These are phyloP conservation scores for Drosophila serrata DNA, from an alignment of 1,140 invertebrate genomes.

Conservation along the genomic window DNA sequence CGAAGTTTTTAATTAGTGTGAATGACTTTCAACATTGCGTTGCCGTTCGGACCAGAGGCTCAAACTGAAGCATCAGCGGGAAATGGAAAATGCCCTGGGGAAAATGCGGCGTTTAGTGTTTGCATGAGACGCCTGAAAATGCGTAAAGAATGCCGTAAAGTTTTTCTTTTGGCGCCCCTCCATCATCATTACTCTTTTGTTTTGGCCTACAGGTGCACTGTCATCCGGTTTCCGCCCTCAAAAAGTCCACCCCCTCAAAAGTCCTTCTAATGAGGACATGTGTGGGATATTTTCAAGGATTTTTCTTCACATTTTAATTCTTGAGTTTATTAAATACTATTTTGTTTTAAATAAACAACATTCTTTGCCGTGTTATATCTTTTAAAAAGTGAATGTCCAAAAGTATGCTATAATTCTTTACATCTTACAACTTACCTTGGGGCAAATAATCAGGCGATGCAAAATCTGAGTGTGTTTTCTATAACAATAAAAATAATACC, in stretches of 20 bases:
- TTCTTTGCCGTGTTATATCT: too few species aligned
- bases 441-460: too few species aligned
- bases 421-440: too few species aligned
- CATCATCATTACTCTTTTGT: conserved; percentile 34
- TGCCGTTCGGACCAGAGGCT: conserved; percentile 41
- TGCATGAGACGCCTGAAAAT: conserved; percentile 74
- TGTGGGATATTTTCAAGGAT: not conserved
- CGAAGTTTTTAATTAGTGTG: conserved; percentile 85
- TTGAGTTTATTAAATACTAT: too few species aligned
- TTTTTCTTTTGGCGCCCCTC: conserved; percentile 60
- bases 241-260: too few species aligned
- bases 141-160: conserved; percentile 60
- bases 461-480: too few species aligned
- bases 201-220: conserved; percentile 14
- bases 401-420: too few species aligned
- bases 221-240: not conserved
- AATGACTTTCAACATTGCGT: conserved; percentile 82
- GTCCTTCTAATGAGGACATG: conserved; percentile 1
- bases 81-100: conserved; percentile 13
- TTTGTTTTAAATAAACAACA: not conserved
- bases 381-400: too few species aligned
- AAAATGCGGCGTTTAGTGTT: conserved; percentile 46
- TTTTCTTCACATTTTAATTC: not conserved
- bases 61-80: conserved; percentile 1
- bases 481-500: too few species aligned